Evolutionary conservation across 2,888 invertebrate species (phyloP), one percentile per base, ranked within the genome.

Genomic region (Ptilodon capucinus): DNA sequence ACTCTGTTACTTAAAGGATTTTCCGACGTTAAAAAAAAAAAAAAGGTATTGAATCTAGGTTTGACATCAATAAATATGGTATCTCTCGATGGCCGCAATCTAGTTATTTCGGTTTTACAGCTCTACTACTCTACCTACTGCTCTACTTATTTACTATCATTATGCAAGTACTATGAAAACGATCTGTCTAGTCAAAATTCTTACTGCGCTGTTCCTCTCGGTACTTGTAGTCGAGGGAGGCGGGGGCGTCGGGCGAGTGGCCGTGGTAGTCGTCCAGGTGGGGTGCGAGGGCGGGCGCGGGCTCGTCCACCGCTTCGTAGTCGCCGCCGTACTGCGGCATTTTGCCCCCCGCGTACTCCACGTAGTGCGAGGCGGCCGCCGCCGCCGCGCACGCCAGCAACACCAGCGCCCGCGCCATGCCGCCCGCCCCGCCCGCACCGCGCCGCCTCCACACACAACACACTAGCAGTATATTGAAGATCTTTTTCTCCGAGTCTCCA

Each of bases 301-400:
- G 48, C 39, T 68, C 72, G 13, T 51, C 64, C 1, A 54, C 61
- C 9, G 53, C 59, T 11, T 79, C 80, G 52, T 83, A 81, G 17
- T 78, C 80, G 40, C 60, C 59, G 21, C 68, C 81, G 60, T 88
- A 88, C 44, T 75, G 76, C 7, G 88, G 88, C 86, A 86, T 81
- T 45, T 73, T 75, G 13, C 64, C 79, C 28, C 74, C 81, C 6
- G 74, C 69, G 66, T 87, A 87, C 54, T 87, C 86, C 2, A 63
- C 70, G 64, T 81, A 82, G 18, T 71, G 74, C 48, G 66, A 64
- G 40, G 65, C 76, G 35, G 61, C 60, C 46, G 62, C 68, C 18
- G 57, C 62, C 43, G 64, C 62, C 35, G 65, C 66, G 48, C 72
- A 72, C 58, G 60, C 64, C 57, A 77, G 43, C 54, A 68, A 64